phyloP scores from a whole-genome alignment of 1,140 invertebrate genomes.

The Dendrolimus kikuchii region DNA sequence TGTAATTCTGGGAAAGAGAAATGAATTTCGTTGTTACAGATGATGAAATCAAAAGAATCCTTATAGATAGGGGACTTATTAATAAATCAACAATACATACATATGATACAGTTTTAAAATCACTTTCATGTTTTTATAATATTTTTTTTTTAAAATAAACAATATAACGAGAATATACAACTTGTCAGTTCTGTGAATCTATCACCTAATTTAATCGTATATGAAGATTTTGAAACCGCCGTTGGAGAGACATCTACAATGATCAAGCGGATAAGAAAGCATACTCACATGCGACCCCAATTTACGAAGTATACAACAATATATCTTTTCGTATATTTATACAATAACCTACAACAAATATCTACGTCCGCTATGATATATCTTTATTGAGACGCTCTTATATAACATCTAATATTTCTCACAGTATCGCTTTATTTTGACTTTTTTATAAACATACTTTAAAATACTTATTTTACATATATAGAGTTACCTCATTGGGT shows the following conservation, averaged over 20 bases:
- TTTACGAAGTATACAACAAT: conserved; percentile 45
- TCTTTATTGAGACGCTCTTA: conserved; percentile 25
- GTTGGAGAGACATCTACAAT: conserved; percentile 13
- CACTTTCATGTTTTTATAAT: conserved; percentile 38
- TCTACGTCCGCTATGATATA: conserved; percentile 64
- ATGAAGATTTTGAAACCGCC: conserved; percentile 10
- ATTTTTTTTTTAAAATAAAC: conserved; percentile 43
- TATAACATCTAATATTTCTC: conserved; percentile 67
- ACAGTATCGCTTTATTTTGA: conserved; percentile 71
- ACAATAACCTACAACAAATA: conserved; percentile 54
- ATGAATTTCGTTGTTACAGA: conserved; percentile 52
- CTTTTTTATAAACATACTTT: conserved; percentile 62
- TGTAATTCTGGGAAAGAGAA: conserved; percentile 6
- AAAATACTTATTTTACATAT: conserved; percentile 55
- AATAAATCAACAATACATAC: conserved; percentile 68
- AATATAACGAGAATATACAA: conserved; percentile 69
- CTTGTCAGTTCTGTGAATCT: conserved; percentile 71
- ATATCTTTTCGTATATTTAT: conserved; percentile 29
- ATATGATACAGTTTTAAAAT: conserved; percentile 47
- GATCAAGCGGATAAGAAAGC: conserved; percentile 20
- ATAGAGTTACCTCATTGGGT: conserved; percentile 30
- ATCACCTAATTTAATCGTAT: conserved; percentile 50
- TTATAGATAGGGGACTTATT: conserved; percentile 44
- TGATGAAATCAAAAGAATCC: conserved; percentile 18
- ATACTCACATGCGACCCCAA: conserved; percentile 15